These are phyloP conservation scores for Rhineura floridana DNA, from an alignment of 2,113 vertebrate species.

Conservation along the genomic window DNA sequence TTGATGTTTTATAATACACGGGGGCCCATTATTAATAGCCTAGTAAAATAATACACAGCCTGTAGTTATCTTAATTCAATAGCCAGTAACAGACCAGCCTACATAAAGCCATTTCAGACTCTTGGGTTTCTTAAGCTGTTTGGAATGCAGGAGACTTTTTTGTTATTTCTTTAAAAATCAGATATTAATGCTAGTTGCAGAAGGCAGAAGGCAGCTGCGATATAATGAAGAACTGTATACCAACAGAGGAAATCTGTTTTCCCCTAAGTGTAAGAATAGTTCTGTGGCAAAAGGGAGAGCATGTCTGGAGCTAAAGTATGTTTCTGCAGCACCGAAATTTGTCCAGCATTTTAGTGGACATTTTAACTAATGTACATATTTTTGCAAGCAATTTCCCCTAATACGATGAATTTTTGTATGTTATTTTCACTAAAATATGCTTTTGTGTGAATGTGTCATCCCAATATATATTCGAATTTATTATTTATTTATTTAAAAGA, in stretches of 20 bases:
- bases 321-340: constrained; percentile 71
- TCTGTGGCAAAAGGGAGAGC: constrained; percentile 66
- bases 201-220: constrained; percentile 65
- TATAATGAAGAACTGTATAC: constrained; percentile 59
- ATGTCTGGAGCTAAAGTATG: constrained; percentile 66
- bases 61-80: constrained; percentile 68
- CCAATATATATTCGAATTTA: too few relatives aligned
- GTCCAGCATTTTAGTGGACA: background rate
- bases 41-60: constrained; percentile 71
- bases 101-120: constrained; percentile 64
- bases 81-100: constrained; percentile 62
- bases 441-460: too few relatives aligned
- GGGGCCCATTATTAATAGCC: constrained; percentile 68
- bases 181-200: constrained; percentile 65
- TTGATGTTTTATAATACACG: constrained; percentile 58
- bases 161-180: constrained; percentile 37
- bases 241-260: constrained; percentile 71
- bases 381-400: too few relatives aligned
- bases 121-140: constrained; percentile 67
- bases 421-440: too few relatives aligned
- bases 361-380: too few relatives aligned
- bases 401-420: too few relatives aligned
- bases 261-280: constrained; percentile 66
- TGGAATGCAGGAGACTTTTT: constrained; percentile 61
- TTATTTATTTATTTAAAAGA: background rate